Conservation (phyloP, 2,797 vertebrate genomes). For the Pseudopleuronectes americanus region DNA sequence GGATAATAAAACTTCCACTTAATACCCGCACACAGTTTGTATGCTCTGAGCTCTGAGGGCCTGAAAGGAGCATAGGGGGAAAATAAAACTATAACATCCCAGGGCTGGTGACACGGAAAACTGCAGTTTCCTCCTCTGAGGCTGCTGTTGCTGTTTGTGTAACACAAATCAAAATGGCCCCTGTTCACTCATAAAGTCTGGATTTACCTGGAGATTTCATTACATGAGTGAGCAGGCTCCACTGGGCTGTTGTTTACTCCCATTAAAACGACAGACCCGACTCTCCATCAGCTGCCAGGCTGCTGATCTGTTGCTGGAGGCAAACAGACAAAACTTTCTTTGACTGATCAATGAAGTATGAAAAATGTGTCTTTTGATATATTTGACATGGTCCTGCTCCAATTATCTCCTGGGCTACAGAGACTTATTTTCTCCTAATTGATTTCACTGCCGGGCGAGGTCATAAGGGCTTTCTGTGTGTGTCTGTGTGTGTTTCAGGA, state of each 20-base stretch:
- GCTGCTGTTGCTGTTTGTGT: no score
- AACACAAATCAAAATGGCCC: no score
- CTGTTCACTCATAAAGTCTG: no score
- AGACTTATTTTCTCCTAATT: background rate
- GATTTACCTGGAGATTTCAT: background rate
- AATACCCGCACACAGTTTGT: no score
- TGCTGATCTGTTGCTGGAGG: conserved; percentile 38
- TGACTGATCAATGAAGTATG: conserved; percentile 18
- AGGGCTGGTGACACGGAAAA: no score
- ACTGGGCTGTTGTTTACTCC: background rate
- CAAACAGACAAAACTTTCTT: conserved; percentile 26
- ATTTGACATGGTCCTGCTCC: conserved; percentile 10
- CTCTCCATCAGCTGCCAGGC: conserved; percentile 29
- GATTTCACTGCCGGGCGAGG: conserved; percentile 1
- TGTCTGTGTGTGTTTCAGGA: no score
- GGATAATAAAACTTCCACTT: no score
- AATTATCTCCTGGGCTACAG: conserved; percentile 12
- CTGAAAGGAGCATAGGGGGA: no score
- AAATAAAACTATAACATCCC: no score
- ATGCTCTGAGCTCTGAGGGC: no score
- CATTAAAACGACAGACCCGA: background rate
- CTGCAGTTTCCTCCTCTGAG: no score
- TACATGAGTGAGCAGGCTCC: background rate
- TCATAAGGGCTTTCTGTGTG: background rate
- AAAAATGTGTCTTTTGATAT: conserved; percentile 24